Evolutionary conservation across 1,140 invertebrate species (phyloP).

Genomic region (Drosophila virilis): DNA sequence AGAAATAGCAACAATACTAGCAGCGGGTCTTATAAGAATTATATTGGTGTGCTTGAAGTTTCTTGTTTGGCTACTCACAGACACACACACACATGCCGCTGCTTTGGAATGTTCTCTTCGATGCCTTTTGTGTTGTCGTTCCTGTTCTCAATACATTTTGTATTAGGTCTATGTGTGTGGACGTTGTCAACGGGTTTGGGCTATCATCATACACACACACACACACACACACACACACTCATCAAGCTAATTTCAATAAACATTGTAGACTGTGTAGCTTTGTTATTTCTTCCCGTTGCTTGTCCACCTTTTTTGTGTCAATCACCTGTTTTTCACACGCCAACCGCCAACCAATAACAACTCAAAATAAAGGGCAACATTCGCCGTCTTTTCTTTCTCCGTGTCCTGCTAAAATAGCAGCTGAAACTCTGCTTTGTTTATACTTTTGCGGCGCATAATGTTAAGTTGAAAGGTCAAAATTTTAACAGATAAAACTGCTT

Average conservation of each 20-base stretch:
- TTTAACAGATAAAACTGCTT: neutral
- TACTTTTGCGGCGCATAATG: constrained; percentile 12
- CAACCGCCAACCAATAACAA: constrained; percentile 49
- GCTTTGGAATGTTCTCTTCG: constrained; percentile 55
- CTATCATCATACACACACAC: constrained; percentile 57
- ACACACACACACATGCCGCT: constrained; percentile 17
- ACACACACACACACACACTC: constrained; percentile 6
- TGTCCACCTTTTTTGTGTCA: constrained; percentile 72
- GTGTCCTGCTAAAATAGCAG: constrained; percentile 17
- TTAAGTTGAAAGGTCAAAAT: constrained; percentile 5
- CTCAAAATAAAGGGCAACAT: constrained; percentile 15
- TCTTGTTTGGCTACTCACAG: constrained; percentile 64
- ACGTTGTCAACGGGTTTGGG: constrained; percentile 64
- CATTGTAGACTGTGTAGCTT: constrained; percentile 20
- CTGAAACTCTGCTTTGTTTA: constrained; percentile 38
- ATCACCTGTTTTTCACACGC: constrained; percentile 73
- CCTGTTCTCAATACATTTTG: constrained; percentile 71
- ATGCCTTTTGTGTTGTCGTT: constrained; percentile 45
- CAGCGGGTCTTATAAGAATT: constrained; percentile 60
- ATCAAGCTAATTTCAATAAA: constrained; percentile 34
- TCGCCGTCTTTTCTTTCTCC: constrained; percentile 26
- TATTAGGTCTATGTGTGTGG: constrained; percentile 34
- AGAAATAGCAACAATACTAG: constrained; percentile 39
- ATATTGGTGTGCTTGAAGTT: constrained; percentile 63
- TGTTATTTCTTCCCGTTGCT: constrained; percentile 40